These are phyloP conservation scores for Maccullochella peelii DNA, from an alignment of 2,113 vertebrate genomes.

Conservation along the genomic window DNA sequence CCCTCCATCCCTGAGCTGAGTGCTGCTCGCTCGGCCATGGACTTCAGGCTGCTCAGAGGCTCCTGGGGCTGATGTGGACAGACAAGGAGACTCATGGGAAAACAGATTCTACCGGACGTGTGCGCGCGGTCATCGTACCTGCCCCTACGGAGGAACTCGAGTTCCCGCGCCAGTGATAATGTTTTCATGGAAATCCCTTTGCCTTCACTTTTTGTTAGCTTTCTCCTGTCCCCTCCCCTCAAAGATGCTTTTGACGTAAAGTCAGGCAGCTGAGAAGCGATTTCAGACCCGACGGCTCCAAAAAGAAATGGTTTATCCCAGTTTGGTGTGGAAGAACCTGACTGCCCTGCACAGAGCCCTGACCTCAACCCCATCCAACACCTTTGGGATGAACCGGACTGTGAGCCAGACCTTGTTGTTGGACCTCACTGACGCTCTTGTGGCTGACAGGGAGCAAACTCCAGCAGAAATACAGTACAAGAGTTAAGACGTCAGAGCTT, in stretches of 20 bases:
- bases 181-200: constrained; percentile 11
- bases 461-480: too few species aligned
- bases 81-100: constrained; percentile 56
- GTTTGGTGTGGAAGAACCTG: neutral
- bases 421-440: neutral
- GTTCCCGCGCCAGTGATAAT: neutral
- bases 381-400: too few species aligned
- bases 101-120: constrained; percentile 15
- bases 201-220: neutral
- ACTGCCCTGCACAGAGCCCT: neutral
- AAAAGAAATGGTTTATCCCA: too few species aligned
- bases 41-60: constrained; percentile 90
- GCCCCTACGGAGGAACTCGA: neutral
- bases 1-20: constrained; percentile 91
- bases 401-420: neutral
- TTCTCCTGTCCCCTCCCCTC: too few species aligned
- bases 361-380: neutral
- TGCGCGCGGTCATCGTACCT: neutral
- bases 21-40: constrained; percentile 91
- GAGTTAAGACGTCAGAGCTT: too few species aligned
- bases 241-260: neutral
- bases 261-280: neutral
- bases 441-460: too few species aligned
- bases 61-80: constrained; percentile 84
- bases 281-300: neutral